A percentile compares a stretch with the other conserved stretches of the same genome.
These are phyloP conservation scores for Todus mexicanus DNA, from an alignment of 2,797 vertebrate species.

Conservation along the genomic window DNA sequence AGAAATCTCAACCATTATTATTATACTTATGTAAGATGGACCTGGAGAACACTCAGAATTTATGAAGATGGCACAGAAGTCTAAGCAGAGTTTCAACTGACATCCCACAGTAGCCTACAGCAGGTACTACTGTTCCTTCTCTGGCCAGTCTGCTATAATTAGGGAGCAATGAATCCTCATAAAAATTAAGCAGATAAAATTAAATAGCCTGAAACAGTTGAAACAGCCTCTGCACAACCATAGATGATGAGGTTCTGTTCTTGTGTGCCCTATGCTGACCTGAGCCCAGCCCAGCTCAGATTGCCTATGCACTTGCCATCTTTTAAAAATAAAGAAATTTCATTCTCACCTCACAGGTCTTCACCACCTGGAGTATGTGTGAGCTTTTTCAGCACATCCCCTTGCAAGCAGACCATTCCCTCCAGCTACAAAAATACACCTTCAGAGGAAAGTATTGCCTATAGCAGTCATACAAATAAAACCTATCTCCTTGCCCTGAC, in stretches of 20 bases:
- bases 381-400: background rate
- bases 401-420: background rate
- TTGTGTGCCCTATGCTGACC: background rate
- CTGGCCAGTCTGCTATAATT: background rate
- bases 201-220: background rate
- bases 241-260: background rate
- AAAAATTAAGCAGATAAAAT: background rate
- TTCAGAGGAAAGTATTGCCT: background rate
- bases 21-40: background rate
- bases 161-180: background rate
- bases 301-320: background rate
- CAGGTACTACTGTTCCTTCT: background rate
- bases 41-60: background rate
- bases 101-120: background rate
- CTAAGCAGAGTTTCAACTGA: background rate
- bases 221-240: background rate
- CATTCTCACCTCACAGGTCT: background rate
- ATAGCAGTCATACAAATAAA: background rate
- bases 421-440: background rate
- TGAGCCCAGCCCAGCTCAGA: background rate
- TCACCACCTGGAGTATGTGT: background rate
- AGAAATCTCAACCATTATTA: background rate
- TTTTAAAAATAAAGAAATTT: background rate
- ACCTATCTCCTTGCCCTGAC: background rate
- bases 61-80: background rate